Conservation (phyloP, 2,888 invertebrate species). For the Netelia melanura region DNA sequence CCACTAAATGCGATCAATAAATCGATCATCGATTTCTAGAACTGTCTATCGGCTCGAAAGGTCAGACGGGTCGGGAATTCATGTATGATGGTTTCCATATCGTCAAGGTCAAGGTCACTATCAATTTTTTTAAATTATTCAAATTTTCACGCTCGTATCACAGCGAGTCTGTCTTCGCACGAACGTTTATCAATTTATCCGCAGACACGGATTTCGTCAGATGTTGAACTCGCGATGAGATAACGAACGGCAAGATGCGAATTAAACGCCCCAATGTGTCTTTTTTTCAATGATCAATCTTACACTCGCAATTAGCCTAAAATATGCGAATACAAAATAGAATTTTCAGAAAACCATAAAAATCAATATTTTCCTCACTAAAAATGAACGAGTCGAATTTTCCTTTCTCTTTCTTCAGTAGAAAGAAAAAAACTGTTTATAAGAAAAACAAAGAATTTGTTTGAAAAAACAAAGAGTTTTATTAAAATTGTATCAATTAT, state of each 20-base stretch:
- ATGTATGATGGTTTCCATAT: slow-evolving; percentile 12
- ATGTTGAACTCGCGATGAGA: neutral
- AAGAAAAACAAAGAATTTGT: no score
- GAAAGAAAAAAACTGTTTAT: no score
- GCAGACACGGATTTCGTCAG: neutral
- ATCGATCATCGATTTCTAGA: slow-evolving; percentile 20
- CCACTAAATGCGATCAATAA: slow-evolving; percentile 20
- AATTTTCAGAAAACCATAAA: no score
- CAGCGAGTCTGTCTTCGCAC: neutral
- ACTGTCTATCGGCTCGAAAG: neutral
- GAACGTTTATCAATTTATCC: slow-evolving; percentile 26
- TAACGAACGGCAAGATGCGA: neutral
- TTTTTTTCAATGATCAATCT: neutral
- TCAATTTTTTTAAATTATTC: neutral
- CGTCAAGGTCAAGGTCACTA: slow-evolving; percentile 20
- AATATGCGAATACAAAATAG: neutral
- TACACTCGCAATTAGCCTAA: neutral
- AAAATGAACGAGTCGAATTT: no score
- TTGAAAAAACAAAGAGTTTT: no score
- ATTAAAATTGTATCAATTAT: no score
- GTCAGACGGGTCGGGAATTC: slow-evolving; percentile 32
- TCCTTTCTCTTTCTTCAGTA: no score
- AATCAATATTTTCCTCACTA: no score
- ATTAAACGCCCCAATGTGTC: neutral
- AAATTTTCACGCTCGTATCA: slow-evolving; percentile 19